phyloP scores from a whole-genome alignment of 2,797 vertebrate species.

The Psittacula echo region DNA sequence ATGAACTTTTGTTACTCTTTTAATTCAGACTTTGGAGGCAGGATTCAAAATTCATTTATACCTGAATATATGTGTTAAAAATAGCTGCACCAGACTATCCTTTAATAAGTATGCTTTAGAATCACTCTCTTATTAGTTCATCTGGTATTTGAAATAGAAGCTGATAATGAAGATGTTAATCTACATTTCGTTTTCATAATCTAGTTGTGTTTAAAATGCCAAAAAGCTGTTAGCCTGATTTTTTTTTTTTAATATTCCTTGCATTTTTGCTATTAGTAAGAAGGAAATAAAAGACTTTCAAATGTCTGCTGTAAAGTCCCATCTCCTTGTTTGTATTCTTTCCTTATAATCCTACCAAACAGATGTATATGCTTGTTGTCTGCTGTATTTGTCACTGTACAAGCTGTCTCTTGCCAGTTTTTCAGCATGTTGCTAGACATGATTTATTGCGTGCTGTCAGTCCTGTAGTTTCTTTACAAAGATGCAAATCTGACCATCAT shows the following conservation, averaged over 20 bases:
- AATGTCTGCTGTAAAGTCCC: constrained; percentile 15
- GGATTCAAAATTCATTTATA: constrained; percentile 55
- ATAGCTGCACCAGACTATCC: constrained; percentile 42
- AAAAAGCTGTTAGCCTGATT: not conserved
- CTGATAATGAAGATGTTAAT: constrained; percentile 73
- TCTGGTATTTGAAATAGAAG: constrained; percentile 61
- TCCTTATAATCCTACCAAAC: constrained; percentile 73
- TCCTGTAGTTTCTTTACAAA: constrained; percentile 69
- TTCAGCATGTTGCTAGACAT: constrained; percentile 75
- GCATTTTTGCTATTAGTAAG: constrained; percentile 1
- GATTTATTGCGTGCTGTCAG: constrained; percentile 79
- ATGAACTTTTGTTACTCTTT: not conserved
- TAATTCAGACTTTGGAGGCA: constrained; percentile 1
- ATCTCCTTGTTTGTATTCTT: constrained; percentile 69
- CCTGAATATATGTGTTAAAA: constrained; percentile 63
- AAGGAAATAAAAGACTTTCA: constrained; percentile 48
- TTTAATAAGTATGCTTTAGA: constrained; percentile 72
- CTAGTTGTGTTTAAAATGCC: constrained; percentile 41
- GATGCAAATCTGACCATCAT: constrained; percentile 69
- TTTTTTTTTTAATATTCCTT: constrained; percentile 34
- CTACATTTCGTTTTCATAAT: constrained; percentile 53
- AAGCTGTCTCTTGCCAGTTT: constrained; percentile 75
- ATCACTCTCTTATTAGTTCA: constrained; percentile 62
- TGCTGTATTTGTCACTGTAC: constrained; percentile 77
- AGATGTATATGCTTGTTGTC: constrained; percentile 76